Evolutionary conservation across 1,140 invertebrate genomes (phyloP), one percentile per base, ranked within the genome.

Genomic region (Drosophila parabipectinata): DNA sequence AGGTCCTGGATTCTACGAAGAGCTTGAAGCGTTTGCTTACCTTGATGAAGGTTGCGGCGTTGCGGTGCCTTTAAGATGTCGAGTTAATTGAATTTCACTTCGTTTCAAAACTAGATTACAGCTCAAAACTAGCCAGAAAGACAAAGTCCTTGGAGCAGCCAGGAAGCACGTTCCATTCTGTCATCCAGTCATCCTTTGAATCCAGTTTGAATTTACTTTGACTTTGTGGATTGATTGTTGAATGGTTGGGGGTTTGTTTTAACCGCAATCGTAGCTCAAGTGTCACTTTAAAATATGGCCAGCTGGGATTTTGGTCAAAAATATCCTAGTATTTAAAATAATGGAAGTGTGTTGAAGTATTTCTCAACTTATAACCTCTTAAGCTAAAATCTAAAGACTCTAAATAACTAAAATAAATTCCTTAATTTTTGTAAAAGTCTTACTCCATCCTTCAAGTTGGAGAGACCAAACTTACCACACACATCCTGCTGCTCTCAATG

Each of bases 1-100:
- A 37, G 30, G 50, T 26, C 2, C 14, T 44, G 10, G 24, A n/a
- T 5, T 1, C 15, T 48, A 21, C 1, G 3, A 28, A 24, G 28
- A 14, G 12, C 28, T 14, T 10, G 30, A 30, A 15, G 14, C 28
- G 34, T 15, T 53, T 53, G 51, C 52, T 63, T 57, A 44, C 15
- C 50, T 15, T 68, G 50, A 41, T 14, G 63, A 69, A 32, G 66
- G 60, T 58, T 41, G 34, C 26, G 34, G 34, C 32, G 28, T 26
- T 30, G 48, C 26, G 56, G 50, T 47, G 44, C 44, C 54, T 75
- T 76, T 50, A 84, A 80, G 80, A 84, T 79, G 62, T 57, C 50
- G 39, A 32, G 47, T 55, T 85, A 85, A 85, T 85, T 85, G 77
- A 85, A 85, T 85, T 87, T 71, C 24, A 18, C 60, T 39, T 21